Conservation (phyloP, 2,888 invertebrate genomes). For the Meganola albula region DNA sequence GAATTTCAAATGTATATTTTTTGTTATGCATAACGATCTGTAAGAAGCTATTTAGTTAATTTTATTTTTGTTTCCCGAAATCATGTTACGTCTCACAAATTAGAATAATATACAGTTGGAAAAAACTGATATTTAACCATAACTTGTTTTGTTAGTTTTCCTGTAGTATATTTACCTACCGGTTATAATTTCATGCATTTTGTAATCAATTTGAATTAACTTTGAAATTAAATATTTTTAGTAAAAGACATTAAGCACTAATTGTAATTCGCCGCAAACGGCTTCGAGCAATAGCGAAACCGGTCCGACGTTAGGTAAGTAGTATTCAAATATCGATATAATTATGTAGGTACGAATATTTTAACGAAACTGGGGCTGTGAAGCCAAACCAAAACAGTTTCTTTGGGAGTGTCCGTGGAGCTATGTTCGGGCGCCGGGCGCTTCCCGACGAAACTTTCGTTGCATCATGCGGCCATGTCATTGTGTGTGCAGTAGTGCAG, state of each 20-base stretch:
- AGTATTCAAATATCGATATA: conserved; percentile 34
- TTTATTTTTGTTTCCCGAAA: conserved; percentile 28
- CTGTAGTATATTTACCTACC: no score
- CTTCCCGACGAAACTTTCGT: background rate
- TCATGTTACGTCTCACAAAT: conserved; percentile 42
- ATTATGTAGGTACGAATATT: conserved; percentile 52
- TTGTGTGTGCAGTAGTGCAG: conserved; percentile 65
- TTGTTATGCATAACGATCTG: conserved; percentile 43
- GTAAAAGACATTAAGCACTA: no score
- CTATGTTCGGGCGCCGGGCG: conserved; percentile 3
- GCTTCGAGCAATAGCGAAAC: no score
- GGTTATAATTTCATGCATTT: no score
- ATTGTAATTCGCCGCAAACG: no score
- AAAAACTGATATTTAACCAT: no score
- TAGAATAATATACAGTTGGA: no score
- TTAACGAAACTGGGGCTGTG: conserved; percentile 61
- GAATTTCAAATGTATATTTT: conserved; percentile 52
- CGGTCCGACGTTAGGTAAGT: conserved; percentile 34
- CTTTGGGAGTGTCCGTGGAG: conserved; percentile 35
- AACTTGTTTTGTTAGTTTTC: no score
- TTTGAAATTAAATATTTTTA: no score
- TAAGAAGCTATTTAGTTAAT: conserved; percentile 41
- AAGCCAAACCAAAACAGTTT: conserved; percentile 62
- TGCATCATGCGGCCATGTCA: conserved; percentile 76
- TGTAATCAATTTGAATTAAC: no score